Percentiles rank a stretch among this genome's conserved stretches.
phyloP scores from a whole-genome alignment of 1,140 invertebrate genomes.

The Eurosta solidaginis region DNA sequence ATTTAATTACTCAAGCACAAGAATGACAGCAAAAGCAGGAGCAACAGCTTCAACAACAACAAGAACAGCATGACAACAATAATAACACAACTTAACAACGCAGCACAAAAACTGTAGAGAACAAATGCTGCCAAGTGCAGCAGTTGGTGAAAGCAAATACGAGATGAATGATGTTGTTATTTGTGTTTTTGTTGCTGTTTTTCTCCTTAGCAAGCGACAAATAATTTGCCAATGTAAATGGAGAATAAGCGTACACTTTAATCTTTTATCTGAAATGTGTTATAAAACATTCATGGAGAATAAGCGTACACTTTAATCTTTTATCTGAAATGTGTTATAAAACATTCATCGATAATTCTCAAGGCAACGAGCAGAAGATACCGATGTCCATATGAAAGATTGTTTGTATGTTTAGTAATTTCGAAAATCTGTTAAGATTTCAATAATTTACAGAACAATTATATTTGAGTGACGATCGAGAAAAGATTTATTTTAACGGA shows the following conservation, averaged over 20 bases:
- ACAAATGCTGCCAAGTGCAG: slow-evolving; percentile 3
- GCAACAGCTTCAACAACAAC: background rate
- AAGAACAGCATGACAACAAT: background rate
- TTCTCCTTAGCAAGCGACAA: background rate
- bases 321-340: background rate
- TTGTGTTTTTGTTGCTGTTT: background rate
- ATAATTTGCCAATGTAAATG: background rate
- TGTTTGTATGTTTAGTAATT: no score
- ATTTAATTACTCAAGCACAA: slow-evolving; percentile 23
- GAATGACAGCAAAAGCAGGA: slow-evolving; percentile 11
- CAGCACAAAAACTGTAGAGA: background rate
- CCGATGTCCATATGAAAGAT: no score
- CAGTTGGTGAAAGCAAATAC: background rate
- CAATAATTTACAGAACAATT: no score
- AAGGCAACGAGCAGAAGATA: no score
- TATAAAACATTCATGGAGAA: background rate
- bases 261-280: background rate
- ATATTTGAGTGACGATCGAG: no score
- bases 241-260: background rate
- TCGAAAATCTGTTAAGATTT: no score
- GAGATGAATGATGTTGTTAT: background rate
- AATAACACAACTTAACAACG: background rate
- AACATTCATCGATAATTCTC: background rate
- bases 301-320: background rate
- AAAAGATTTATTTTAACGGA: no score